Evolutionary conservation across 2,797 vertebrate species (phyloP).

Genomic region (Chelmon rostratus): DNA sequence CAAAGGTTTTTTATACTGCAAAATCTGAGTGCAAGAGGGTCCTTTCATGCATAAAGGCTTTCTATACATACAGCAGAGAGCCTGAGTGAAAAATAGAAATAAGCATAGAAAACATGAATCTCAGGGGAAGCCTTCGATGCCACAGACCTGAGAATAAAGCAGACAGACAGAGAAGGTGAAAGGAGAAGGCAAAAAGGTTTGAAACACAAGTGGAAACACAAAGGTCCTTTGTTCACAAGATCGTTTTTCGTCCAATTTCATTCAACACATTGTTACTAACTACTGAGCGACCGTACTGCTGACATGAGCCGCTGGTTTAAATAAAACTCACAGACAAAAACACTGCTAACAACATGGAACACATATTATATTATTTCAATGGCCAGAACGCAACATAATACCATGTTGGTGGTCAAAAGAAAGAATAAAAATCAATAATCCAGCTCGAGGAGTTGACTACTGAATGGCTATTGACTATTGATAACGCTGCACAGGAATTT

Average conservation of each 20-base stretch:
- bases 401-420: neutral
- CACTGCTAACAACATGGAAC: neutral
- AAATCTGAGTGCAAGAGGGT: neutral
- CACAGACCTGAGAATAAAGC: neutral
- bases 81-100: neutral
- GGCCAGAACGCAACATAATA: neutral
- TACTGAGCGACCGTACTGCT: neutral
- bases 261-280: neutral
- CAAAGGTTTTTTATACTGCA: neutral
- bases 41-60: neutral
- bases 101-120: neutral
- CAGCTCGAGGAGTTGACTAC: neutral
- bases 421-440: constrained; percentile 1
- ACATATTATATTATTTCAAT: constrained; percentile 6
- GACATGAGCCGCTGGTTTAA: neutral
- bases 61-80: neutral
- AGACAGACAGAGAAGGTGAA: constrained; percentile 2
- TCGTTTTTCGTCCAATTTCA: neutral
- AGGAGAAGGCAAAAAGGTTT: neutral
- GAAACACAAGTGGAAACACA: neutral
- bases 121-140: neutral
- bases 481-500: neutral
- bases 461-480: neutral
- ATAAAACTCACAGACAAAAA: neutral
- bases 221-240: neutral